A percentile compares a stretch with the other conserved stretches of the same genome.
Evolutionary conservation across 1,140 invertebrate species (phyloP).

Genomic region (Aphaenogaster floridana): DNA sequence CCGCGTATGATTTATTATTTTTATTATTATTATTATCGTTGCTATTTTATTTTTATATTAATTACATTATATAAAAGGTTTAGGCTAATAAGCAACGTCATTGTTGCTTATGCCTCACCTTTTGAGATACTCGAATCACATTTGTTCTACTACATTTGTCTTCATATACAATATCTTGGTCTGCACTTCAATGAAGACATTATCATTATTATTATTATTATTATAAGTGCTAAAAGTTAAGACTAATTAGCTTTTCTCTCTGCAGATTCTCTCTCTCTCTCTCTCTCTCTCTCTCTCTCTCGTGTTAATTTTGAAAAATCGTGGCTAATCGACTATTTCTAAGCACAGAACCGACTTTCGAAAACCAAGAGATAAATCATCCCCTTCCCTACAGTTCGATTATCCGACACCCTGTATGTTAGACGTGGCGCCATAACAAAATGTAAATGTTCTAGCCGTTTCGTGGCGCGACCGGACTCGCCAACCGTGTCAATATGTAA

Average conservation of each 20-base stretch:
- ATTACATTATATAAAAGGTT: no score
- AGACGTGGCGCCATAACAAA: conserved; percentile 11
- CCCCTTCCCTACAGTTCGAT: not conserved
- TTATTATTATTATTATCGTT: no score
- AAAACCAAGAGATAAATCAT: not conserved
- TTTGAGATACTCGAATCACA: no score
- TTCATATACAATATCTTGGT: no score
- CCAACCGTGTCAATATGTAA: conserved; percentile 58
- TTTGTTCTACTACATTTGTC: no score
- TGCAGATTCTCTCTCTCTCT: not conserved
- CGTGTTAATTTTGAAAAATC: not conserved
- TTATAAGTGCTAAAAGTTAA: not conserved
- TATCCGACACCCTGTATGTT: conserved; percentile 5
- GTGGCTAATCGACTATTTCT: not conserved
- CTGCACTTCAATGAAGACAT: no score
- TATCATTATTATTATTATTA: no score
- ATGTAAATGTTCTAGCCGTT: conserved; percentile 32
- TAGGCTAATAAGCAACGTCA: no score
- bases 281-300: not conserved
- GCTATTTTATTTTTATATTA: no score
- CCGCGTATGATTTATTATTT: no score
- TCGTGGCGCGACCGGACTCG: conserved; percentile 6
- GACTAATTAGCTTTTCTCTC: not conserved
- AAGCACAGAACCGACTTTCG: not conserved
- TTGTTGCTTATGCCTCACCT: no score